Evolutionary conservation across 2,888 invertebrate species (phyloP).

Genomic region (Campopleginae sp.): DNA sequence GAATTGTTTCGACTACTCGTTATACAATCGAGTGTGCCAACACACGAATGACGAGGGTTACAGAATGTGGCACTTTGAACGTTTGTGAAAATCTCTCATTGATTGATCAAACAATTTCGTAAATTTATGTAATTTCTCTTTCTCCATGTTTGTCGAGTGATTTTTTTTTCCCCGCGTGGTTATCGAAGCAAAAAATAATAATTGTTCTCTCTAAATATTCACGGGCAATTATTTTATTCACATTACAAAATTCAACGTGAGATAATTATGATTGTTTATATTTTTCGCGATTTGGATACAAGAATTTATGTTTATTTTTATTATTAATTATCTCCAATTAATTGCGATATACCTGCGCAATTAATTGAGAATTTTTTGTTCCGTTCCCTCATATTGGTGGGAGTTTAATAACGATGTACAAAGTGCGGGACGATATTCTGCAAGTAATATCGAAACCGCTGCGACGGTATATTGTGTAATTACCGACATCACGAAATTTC

Average conservation of each 20-base stretch:
- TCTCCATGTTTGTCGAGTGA: not conserved
- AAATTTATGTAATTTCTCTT: not conserved
- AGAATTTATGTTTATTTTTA: not conserved
- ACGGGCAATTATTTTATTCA: not conserved
- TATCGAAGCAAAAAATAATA: not conserved
- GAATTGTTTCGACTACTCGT: conserved; percentile 35
- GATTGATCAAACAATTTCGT: conserved; percentile 28
- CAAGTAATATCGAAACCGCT: conserved; percentile 11
- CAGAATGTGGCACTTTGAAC: not conserved
- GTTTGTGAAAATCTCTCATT: not conserved
- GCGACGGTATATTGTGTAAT: conserved; percentile 22
- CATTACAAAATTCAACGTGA: not conserved
- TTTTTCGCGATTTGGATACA: not conserved
- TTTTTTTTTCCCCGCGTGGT: not conserved
- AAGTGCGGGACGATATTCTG: not conserved
- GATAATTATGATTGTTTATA: not conserved
- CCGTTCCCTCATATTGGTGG: not conserved
- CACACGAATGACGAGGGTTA: not conserved
- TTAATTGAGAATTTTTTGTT: not conserved
- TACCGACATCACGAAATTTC: conserved; percentile 40
- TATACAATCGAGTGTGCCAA: not conserved
- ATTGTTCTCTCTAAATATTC: not conserved
- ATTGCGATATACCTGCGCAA: too few relatives aligned
- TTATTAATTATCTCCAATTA: not conserved
- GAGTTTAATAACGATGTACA: not conserved